Evolutionary conservation across 2,797 vertebrate species (phyloP), one percentile per base, ranked within the genome.

Genomic region (Numenius phaeopus): DNA sequence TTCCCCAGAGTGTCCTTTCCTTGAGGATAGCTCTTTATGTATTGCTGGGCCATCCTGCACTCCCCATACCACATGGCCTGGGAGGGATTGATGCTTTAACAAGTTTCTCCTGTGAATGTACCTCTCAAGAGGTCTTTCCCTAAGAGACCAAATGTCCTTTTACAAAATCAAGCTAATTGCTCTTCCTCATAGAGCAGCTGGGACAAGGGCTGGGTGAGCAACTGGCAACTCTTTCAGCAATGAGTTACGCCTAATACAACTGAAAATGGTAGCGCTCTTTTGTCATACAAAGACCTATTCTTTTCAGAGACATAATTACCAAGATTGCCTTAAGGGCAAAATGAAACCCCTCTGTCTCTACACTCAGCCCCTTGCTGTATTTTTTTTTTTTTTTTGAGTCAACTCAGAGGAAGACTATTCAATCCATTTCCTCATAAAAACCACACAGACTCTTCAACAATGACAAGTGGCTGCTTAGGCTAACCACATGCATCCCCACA

Each of bases 401-500:
- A 89, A 11, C 94, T 97, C 96, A 96, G 94, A 76, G 84, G 50
- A 94, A 80, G 71, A 69, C 57, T 90, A 59, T 91, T 93, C 39
- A 80, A 82, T 92, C 54, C 66, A 77, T 97, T 94, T 95, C 88
- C 91, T 95, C 75, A 44, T 30, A 49, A 96, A 98, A 96, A 96
- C 97, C 96, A 96, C 97, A 96, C 20, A 95, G 58, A 52, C 83
- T 88, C 86, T 95, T 93, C 93, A 94, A 78, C 89, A 95, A 97
- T 79, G 96, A 94, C 88, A 96, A 97, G 90, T 94, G 89, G 96
- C 95, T 85, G 24, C 90, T 86, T 93, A 84, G 96, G 94, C 97
- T 98, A 97, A 98, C 98, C 98, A 98, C 97, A 97, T 92, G 89
- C 89, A 96, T 96, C 78, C 93, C 87, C 90, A 92, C 83, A 93